Evolutionary conservation across 2,113 vertebrate genomes (phyloP).

Genomic region (Pseudois nayaur): DNA sequence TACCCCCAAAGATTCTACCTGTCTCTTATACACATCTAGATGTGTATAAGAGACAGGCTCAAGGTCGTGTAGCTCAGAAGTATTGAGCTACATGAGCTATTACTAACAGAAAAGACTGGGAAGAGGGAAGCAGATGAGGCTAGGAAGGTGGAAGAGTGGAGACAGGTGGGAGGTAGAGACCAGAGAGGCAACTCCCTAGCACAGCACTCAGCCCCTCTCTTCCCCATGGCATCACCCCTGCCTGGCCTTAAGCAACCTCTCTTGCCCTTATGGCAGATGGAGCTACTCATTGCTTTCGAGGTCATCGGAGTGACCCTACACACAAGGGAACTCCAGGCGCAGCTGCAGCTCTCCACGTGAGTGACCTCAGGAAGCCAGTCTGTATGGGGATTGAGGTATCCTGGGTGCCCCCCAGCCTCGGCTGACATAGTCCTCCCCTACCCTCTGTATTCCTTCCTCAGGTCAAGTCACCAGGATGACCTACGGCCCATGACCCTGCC

Average conservation of each 20-base stretch:
- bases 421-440: neutral
- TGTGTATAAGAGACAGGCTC: no score
- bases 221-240: neutral
- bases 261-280: slow-evolving; percentile 77
- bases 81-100: neutral
- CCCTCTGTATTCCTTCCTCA: slow-evolving; percentile 54
- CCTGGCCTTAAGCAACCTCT: neutral
- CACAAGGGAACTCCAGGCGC: slow-evolving; percentile 80
- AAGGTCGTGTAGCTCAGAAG: neutral
- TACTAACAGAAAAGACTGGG: neutral
- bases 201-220: neutral
- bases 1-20: no score
- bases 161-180: neutral
- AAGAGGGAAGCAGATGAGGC: neutral
- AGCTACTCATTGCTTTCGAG: slow-evolving; percentile 86
- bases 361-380: slow-evolving; percentile 43
- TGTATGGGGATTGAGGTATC: accelerated
- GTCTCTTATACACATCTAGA: no score
- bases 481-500: slow-evolving; percentile 80
- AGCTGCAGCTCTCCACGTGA: slow-evolving; percentile 92
- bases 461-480: slow-evolving; percentile 89
- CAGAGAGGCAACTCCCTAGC: neutral
- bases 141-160: neutral
- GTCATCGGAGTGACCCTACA: slow-evolving; percentile 84
- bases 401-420: neutral